These are phyloP conservation scores for Puntigrus tetrazona DNA, from an alignment of 2,113 vertebrate genomes.

Conservation along the genomic window DNA sequence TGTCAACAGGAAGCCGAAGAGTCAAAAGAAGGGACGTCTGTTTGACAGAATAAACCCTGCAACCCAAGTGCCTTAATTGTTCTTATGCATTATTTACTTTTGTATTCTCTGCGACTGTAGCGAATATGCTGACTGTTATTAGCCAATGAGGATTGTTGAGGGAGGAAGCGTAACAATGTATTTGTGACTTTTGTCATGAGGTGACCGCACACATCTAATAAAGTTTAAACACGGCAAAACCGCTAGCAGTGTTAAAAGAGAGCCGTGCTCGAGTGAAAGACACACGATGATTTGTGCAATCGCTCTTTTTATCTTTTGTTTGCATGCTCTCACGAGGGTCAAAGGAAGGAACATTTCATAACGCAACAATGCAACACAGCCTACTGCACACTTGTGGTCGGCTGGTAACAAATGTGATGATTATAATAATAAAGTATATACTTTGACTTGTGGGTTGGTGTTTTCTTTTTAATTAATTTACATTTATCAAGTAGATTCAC, in stretches of 20 bases:
- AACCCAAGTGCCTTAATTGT: slow-evolving; percentile 53
- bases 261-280: slow-evolving; percentile 51
- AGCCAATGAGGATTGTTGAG: slow-evolving; percentile 13
- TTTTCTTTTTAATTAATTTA: neutral
- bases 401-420: slow-evolving; percentile 56
- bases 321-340: slow-evolving; percentile 23
- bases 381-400: slow-evolving; percentile 46
- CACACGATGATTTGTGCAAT: slow-evolving; percentile 57
- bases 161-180: neutral
- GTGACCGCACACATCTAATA: slow-evolving; percentile 36
- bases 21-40: slow-evolving; percentile 65
- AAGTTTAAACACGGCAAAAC: slow-evolving; percentile 42
- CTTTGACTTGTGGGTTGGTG: neutral
- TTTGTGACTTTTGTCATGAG: neutral
- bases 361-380: slow-evolving; percentile 48
- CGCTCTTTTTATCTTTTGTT: slow-evolving; percentile 25
- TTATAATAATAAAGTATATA: slow-evolving; percentile 55
- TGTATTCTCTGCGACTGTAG: slow-evolving; percentile 54
- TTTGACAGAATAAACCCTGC: slow-evolving; percentile 47
- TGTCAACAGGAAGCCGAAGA: slow-evolving; percentile 54
- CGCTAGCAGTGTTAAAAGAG: slow-evolving; percentile 58
- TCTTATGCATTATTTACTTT: slow-evolving; percentile 50
- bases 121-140: slow-evolving; percentile 30
- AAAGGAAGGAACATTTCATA: slow-evolving; percentile 47
- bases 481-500: neutral